These are phyloP conservation scores for Brachionus paranguensis DNA, from an alignment of 1,140 invertebrate genomes.

Conservation along the genomic window DNA sequence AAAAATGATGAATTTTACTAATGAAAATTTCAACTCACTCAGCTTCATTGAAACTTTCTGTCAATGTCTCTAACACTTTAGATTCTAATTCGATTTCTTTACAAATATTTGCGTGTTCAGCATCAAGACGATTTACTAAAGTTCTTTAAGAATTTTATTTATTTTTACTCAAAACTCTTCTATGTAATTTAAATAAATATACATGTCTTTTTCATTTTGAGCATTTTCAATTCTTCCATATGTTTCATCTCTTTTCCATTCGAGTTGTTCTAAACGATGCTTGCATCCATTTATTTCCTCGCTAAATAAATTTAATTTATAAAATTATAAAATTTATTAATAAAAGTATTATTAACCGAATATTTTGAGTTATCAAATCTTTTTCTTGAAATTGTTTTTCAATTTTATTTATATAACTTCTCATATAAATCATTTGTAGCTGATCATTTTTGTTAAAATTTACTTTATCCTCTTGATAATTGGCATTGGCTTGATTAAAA, in stretches of 20 bases:
- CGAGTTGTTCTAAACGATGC: conserved; percentile 46
- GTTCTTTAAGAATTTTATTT: conserved; percentile 44
- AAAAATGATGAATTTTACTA: background rate
- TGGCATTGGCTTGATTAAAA: conserved; percentile 42
- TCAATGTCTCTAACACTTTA: conserved; percentile 47
- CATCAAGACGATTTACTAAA: conserved; percentile 45
- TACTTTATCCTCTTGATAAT: conserved; percentile 44
- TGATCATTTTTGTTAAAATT: conserved; percentile 49
- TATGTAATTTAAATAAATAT: conserved; percentile 26
- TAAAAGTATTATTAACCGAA: conserved; percentile 43
- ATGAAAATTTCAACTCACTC: conserved; percentile 46
- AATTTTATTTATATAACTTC: conserved; percentile 50
- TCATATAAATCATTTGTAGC: conserved; percentile 51
- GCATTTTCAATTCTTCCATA: conserved; percentile 46
- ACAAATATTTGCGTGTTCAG: conserved; percentile 47
- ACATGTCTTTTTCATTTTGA: conserved; percentile 47
- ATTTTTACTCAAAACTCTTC: background rate
- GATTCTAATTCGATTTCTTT: conserved; percentile 49
- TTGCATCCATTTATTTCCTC: conserved; percentile 51
- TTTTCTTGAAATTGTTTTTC: conserved; percentile 49
- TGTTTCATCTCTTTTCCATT: conserved; percentile 47
- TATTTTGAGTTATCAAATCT: conserved; percentile 48
- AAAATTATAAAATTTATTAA: too few relatives aligned
- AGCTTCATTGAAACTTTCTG: conserved; percentile 47
- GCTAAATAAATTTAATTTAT: conserved; percentile 40